Evolutionary conservation across 2,113 vertebrate genomes (phyloP), one percentile per base, ranked within the genome.

Genomic region (Percina caprodes): DNA sequence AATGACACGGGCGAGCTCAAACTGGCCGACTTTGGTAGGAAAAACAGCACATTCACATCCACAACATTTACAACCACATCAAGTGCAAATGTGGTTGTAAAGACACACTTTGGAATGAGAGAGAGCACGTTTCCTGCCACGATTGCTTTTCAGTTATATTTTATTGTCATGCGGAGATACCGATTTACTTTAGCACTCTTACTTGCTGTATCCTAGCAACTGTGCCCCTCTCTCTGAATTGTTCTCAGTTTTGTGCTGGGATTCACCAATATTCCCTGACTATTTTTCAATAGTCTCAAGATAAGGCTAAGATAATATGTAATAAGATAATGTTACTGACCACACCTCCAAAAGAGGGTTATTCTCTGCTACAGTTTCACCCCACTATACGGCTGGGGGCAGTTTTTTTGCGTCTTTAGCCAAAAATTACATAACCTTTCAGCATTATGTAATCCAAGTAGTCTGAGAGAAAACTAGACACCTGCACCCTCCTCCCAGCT

Each of bases 11-110:
- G 98, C 33, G 67, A 69, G 30, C 67, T 69, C 19, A 69, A 69
- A 69, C 67, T 69, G 49, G 67, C 67, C 0, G 98, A 99, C 88
- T 99, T 99, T 0, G 98, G 98, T 99, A 77, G 86, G 96, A 59
- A 54, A 33, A 66, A 30, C 18, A 15, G 10, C 26, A 11, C 21
- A 2, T 23, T 16, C 18, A 16, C 16, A 51, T 6, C 35, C 35
- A 7, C 49, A 45, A 4, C n/a, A 11, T 10, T 66, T 54, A 42
- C 4, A 0, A 13, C 51, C 54, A 16, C 26, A 67, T 13, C 15
- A 8, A 18, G 76, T 23, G 26, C 69, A 70, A 42, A 66, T 39
- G 39, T 33, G 42, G 35, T 48, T 13, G 0, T 49, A 35, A 54
- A 69, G 19, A 35, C 21, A 6, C 58, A 5, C 42, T 19, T 62